A percentile compares a stretch with the other conserved stretches of the same genome.
Conservation (phyloP, 2,113 vertebrate species). For the Butorides virescens region DNA sequence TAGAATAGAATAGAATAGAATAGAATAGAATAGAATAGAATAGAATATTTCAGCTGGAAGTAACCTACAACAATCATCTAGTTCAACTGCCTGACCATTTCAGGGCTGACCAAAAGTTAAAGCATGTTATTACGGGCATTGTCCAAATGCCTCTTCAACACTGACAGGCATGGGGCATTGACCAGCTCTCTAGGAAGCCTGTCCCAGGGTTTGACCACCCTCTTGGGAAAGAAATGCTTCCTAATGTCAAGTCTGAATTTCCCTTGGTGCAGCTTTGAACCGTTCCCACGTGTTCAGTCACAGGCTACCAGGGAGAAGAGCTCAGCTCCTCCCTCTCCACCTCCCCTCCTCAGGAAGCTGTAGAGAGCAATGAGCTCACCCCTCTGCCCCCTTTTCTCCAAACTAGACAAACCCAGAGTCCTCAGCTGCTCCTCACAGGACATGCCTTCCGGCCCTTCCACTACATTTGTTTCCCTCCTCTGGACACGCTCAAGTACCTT, state of each 20-base stretch:
- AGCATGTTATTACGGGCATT: neutral
- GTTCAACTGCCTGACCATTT: neutral
- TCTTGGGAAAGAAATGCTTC: neutral
- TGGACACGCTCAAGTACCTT: accelerated
- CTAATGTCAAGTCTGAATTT: neutral
- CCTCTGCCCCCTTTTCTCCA: neutral
- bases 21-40: too few species aligned
- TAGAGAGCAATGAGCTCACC: neutral
- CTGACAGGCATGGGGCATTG: accelerated
- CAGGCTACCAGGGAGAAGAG: neutral
- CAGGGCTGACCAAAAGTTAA: neutral
- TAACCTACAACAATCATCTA: neutral
- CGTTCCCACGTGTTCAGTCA: accelerated
- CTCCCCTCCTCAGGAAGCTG: neutral
- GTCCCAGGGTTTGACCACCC: neutral
- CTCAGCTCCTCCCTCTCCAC: neutral
- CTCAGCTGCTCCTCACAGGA: accelerated
- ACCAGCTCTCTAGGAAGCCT: neutral
- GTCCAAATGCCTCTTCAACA: neutral
- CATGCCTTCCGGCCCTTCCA: neutral
- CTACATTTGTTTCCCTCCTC: neutral
- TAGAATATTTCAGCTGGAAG: neutral
- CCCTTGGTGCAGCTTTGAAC: accelerated
- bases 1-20: too few species aligned
- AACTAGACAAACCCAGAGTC: neutral